Evolutionary conservation across 2,888 invertebrate species (phyloP).

Genomic region (Diarsia dahlii): DNA sequence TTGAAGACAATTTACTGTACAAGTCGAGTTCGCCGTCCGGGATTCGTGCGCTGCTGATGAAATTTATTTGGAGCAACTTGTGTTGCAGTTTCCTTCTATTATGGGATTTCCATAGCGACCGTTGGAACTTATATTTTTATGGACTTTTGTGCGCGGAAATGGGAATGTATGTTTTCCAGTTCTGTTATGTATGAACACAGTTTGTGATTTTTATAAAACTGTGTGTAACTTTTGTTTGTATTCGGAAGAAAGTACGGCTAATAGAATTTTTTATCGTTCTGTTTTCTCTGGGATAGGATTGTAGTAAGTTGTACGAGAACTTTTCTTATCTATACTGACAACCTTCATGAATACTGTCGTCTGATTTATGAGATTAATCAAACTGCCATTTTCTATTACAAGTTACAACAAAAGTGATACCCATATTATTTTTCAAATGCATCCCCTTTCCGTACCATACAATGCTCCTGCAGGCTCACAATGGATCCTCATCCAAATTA

Average conservation of each 20-base stretch:
- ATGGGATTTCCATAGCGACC: slow-evolving; percentile 80
- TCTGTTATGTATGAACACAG: slow-evolving; percentile 62
- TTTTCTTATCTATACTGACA: slow-evolving; percentile 20
- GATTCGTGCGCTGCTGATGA: slow-evolving; percentile 85
- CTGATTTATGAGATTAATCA: background rate
- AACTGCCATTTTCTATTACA: background rate
- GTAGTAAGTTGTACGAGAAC: slow-evolving; percentile 25
- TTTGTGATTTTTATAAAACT: slow-evolving; percentile 66
- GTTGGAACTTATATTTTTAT: slow-evolving; percentile 71
- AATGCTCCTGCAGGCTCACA: slow-evolving; percentile 15
- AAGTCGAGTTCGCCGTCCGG: slow-evolving; percentile 83
- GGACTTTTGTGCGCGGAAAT: slow-evolving; percentile 66
- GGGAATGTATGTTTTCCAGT: slow-evolving; percentile 67
- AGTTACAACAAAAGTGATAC: background rate
- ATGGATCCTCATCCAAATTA: slow-evolving; percentile 55
- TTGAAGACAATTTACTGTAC: slow-evolving; percentile 90
- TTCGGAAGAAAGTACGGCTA: slow-evolving; percentile 55
- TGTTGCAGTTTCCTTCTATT: slow-evolving; percentile 79
- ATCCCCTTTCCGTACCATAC: background rate
- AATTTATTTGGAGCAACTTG: slow-evolving; percentile 87
- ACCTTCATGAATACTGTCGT: background rate
- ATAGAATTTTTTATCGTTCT: slow-evolving; percentile 61
- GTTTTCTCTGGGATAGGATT: slow-evolving; percentile 51
- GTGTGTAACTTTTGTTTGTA: slow-evolving; percentile 64
- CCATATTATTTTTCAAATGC: background rate